These are phyloP conservation scores for Lasioglossum vierecki DNA, from an alignment of 2,888 invertebrate species.

Conservation along the genomic window DNA sequence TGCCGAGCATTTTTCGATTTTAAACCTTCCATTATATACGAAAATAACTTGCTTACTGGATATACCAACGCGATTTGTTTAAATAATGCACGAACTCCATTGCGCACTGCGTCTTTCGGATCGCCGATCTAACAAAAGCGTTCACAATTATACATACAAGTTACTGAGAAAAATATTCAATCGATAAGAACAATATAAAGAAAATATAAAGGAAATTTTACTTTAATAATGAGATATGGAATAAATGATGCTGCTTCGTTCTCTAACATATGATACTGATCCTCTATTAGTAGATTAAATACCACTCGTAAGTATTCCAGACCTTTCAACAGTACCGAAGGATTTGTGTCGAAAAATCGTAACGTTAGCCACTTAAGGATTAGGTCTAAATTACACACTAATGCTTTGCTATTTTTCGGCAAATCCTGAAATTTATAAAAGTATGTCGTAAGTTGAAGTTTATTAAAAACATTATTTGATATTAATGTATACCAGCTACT, in stretches of 20 bases:
- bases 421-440: conserved; percentile 86
- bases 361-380: conserved; percentile 98
- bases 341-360: conserved; percentile 99
- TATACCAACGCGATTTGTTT: conserved; percentile 94
- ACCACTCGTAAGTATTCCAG: conserved; percentile 95
- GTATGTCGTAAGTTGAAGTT: background rate
- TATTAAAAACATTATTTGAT: background rate
- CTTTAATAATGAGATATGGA: conserved; percentile 97
- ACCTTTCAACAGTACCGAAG: conserved; percentile 97
- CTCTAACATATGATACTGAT: conserved; percentile 94
- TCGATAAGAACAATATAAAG: background rate
- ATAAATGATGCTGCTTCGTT: conserved; percentile 96
- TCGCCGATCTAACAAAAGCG: conserved; percentile 90
- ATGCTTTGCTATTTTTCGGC: conserved; percentile 90
- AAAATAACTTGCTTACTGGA: conserved; percentile 94
- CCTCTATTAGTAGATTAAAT: conserved; percentile 91
- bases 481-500: background rate
- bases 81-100: conserved; percentile 94
- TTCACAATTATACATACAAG: background rate
- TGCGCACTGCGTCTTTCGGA: conserved; percentile 97
- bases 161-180: background rate
- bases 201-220: conserved; percentile 75
- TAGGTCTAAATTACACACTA: conserved; percentile 96
- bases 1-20: conserved; percentile 99
- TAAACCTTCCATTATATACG: conserved; percentile 96